These are phyloP conservation scores for Lordiphosa collinella DNA, from an alignment of 1,140 invertebrate genomes.

Conservation along the genomic window DNA sequence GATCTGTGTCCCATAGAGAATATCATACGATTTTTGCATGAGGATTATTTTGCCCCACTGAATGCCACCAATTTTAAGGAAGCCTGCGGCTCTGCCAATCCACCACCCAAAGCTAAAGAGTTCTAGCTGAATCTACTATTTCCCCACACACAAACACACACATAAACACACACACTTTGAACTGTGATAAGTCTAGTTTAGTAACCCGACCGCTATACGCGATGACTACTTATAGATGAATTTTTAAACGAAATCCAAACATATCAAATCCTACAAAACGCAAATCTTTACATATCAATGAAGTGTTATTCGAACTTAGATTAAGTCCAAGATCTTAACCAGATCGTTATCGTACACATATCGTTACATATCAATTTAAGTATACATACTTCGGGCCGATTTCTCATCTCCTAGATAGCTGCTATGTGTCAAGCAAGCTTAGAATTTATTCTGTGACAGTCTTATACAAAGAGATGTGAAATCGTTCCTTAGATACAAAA, in stretches of 20 bases:
- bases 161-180: conserved; percentile 29
- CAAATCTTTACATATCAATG: conserved; percentile 2
- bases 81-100: conserved; percentile 82
- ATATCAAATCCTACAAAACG: conserved; percentile 8
- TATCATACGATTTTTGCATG: conserved; percentile 90
- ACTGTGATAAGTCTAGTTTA: conserved; percentile 60
- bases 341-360: conserved; percentile 7
- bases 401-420: no score
- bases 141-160: conserved; percentile 4
- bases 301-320: conserved; percentile 1
- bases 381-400: no score
- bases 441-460: no score
- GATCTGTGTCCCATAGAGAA: conserved; percentile 91
- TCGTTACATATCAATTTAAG: conserved; percentile 7
- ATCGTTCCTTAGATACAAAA: conserved; percentile 10
- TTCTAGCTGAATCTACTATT: conserved; percentile 37
- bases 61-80: conserved; percentile 93
- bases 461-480: no score
- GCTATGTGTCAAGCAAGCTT: no score
- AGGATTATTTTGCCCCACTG: conserved; percentile 89
- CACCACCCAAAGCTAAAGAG: conserved; percentile 77
- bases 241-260: conserved; percentile 16
- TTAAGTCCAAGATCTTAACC: neutral
- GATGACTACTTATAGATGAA: conserved; percentile 19
- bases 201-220: conserved; percentile 46